Evolutionary conservation across 2,797 vertebrate species (phyloP).

Genomic region (Poeciliopsis turneri): DNA sequence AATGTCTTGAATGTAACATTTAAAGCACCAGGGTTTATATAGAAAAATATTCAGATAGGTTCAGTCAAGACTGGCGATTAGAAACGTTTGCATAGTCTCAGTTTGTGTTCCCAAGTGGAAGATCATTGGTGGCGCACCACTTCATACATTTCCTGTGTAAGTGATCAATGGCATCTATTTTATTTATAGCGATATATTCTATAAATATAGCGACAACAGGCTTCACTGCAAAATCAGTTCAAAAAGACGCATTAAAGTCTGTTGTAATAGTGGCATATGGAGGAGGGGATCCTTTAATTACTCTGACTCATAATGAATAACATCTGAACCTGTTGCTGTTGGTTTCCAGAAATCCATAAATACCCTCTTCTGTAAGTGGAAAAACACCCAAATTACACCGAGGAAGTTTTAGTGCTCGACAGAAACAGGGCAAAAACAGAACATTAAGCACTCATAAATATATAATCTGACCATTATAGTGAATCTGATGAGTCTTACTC

Average conservation of each 20-base stretch:
- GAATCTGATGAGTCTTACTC: constrained; percentile 16
- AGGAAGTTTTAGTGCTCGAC: background rate
- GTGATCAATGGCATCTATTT: background rate
- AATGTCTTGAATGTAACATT: too few species aligned
- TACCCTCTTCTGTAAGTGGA: background rate
- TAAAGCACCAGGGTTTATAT: too few species aligned
- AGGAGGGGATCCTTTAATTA: background rate
- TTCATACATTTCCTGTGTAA: background rate
- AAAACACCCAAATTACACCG: background rate
- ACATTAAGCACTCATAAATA: constrained; percentile 11
- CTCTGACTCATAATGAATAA: background rate
- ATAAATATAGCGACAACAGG: too few species aligned
- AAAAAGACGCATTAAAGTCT: background rate
- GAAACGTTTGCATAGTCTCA: background rate
- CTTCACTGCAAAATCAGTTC: background rate
- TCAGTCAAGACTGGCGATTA: background rate
- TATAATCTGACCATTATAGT: constrained; percentile 7
- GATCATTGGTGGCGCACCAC: background rate
- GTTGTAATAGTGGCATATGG: background rate
- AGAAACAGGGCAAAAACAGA: constrained; percentile 16
- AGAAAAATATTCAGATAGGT: background rate
- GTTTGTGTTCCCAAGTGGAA: background rate
- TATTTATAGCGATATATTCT: background rate
- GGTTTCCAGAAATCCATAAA: background rate
- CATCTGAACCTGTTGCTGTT: background rate